Base-by-base conservation (phyloP, 1,140 invertebrate genomes). In the Drosophila burlai region DNA sequence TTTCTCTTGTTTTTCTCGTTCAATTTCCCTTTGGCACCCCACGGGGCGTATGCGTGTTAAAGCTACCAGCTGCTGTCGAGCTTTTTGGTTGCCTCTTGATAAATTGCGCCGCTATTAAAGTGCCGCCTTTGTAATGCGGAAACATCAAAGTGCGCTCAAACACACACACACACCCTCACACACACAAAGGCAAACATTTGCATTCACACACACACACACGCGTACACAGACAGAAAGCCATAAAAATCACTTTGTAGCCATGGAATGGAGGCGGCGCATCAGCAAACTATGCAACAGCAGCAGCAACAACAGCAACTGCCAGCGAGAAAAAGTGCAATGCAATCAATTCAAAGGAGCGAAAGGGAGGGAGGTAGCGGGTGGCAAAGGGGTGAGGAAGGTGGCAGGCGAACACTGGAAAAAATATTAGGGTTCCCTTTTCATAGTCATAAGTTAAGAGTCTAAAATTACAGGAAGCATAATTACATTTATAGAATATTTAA, bases 211-310 rank as follows among this genome's bases (percentile, higher is more conserved):
- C 55, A 76, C 59, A 61, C 59, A 81, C 18, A 47, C 58, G 43
- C 38, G 29, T 50, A 59, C 21, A 47, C 57, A 72, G 74, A 77
- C 76, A 63, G 66, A 86, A 87, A 87, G 84, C 84, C 81, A 87
- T 89, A 87, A 87, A 87, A 87, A 89, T 87, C 84, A 87, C 84
- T 87, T 87, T 87, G 84, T 87, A 81, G 74, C 79, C 75, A 78
- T 83, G 84, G 74, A 81, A 78, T 83, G 84, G 74, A 83, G 84
- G 81, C 73, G 84, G 84, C 68, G 76, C 83, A 86, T 76, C 83
- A 86, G 72, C 84, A 84, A 87, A 87, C 84, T 87, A 89, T 89
- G 78, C 84, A 83, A 87, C 80, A 80, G 54, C 68, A 84, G 45
- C 68, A 84, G 45, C 81, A 83, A 38, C 61, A 76, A 38, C 52